Base-by-base conservation (phyloP, 1,140 invertebrate genomes). In the Drosophila sturtevanti region DNA sequence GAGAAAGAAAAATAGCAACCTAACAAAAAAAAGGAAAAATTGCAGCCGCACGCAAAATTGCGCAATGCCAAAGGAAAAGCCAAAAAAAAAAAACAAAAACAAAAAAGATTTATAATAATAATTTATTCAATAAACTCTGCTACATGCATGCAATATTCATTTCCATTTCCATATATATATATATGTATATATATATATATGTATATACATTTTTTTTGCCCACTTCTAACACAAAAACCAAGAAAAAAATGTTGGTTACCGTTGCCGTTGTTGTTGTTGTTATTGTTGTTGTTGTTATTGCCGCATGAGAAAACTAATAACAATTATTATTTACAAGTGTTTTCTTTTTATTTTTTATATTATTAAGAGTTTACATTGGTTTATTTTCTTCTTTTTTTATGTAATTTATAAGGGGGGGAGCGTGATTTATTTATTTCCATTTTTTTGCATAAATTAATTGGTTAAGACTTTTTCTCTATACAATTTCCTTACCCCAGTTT, bases 301-400 rank as follows among this genome's bases (percentile, higher is more conserved):
- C 63, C 63, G 84, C 82, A 87, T 87, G 79, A 78, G 60, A 75
- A 79, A 80, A 80, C 72, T 66, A 79, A 80, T 78, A 84, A 80
- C 63, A 60, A 79, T 67, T 75, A 80, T 71, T 61, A 59, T 38
- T 63, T 48, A 74, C 51, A 73, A 60, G 60, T 65, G 24, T 63
- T 52, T 62, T 66, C 48, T 73, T 56, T 37, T 68, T 72, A 59
- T 58, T 54, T 34, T 62, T 44, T 54, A 3, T 12, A 12, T 37
- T 12, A 37, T 64, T 56, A 48, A 41, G 37, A 41, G 41, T 55
- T 54, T 63, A 59, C 31, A 59, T 69, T 38, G 27, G 44, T 72
- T 71, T 66, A 24, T n/a, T 31, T 31, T 31, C 6, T 31, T 22
- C n/a, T 27, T 52, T 62, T 70, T 48, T 48, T 81, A 85, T 79